A percentile compares a stretch with the other conserved stretches of the same genome.
phyloP scores from a whole-genome alignment of 2,888 invertebrate genomes.

The Eupithecia pulchellata region DNA sequence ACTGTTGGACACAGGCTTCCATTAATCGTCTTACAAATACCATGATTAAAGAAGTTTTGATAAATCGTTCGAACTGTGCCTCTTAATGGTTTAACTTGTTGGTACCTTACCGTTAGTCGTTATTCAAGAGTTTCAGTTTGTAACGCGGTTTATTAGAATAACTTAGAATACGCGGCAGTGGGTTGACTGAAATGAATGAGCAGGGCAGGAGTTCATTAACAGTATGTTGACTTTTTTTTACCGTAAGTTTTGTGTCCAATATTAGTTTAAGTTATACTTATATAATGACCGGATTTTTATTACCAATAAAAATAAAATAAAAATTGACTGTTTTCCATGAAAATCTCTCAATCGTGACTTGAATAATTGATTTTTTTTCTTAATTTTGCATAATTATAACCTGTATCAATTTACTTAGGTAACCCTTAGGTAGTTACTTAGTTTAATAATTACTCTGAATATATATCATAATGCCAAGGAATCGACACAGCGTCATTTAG shows the following conservation, averaged over 20 bases:
- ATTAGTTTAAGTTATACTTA: too few species aligned
- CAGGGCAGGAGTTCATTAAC: background rate
- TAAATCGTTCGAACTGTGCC: slow-evolving; percentile 25
- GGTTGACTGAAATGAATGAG: background rate
- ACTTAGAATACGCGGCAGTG: background rate
- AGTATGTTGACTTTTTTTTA: too few species aligned
- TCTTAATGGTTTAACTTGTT: slow-evolving; percentile 22
- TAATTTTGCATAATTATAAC: too few species aligned
- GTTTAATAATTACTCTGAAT: too few species aligned
- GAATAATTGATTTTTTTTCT: too few species aligned
- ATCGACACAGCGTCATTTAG: too few species aligned
- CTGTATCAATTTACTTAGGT: too few species aligned
- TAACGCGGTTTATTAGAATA: background rate
- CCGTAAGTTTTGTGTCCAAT: too few species aligned
- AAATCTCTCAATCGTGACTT: background rate
- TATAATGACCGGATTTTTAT: too few species aligned
- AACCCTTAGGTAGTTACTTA: background rate
- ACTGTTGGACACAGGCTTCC: background rate
- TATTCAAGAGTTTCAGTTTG: slow-evolving; percentile 7
- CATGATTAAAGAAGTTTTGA: slow-evolving; percentile 39
- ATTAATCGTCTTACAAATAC: background rate
- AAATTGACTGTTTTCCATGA: background rate
- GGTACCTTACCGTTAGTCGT: slow-evolving; percentile 10
- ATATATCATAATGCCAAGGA: too few species aligned
- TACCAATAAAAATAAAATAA: background rate